Base-by-base conservation (phyloP, 2,113 vertebrate species). In the Rallus limicola region DNA sequence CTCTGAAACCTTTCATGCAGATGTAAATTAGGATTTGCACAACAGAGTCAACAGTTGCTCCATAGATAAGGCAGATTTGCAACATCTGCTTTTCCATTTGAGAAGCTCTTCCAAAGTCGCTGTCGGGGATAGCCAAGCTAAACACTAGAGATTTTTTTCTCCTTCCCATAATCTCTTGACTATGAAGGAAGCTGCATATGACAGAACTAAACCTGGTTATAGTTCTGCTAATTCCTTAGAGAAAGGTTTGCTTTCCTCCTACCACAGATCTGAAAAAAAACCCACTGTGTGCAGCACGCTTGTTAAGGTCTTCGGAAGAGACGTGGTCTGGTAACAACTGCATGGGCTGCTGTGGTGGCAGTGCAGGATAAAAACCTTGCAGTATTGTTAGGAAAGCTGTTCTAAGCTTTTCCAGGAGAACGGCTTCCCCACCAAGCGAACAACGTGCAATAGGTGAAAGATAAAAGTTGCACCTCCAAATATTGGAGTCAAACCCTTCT, bases 11-110 rank as follows among this genome's bases (percentile, higher is more conserved):
- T 96, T 93, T 97, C 94, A 95, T 95, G 93, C 92, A 96, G 93
- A 97, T 97, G 95, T 97, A 97, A 97, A 96, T 97, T 94, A 97
- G 95, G 95, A 97, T 96, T 97, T 96, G 86, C 93, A 94, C 93
- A 97, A 95, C 95, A 94, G 92, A 95, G 95, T 97, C 97, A 96
- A 96, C 96, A 96, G 95, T 97, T 96, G 91, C 96, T 95, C 82
- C 0, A 2, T 58, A 93, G 93, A 96, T 93, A 96, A 96, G 95
- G 94, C 95, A 97, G 97, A 97, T 97, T 96, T 97, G 95, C 88
- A 96, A 97, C 97, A 97, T 97, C 97, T 97, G 97, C 95, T 97
- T 97, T 96, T 95, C 94, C 86, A 94, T 97, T 93, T 26, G 77
- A 82, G 88, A 88, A 93, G 83, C 85, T 92, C 86, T 94, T 94